Evolutionary conservation across 2,888 invertebrate species (phyloP), one percentile per base, ranked within the genome.

Genomic region (Drosophila barbarae): DNA sequence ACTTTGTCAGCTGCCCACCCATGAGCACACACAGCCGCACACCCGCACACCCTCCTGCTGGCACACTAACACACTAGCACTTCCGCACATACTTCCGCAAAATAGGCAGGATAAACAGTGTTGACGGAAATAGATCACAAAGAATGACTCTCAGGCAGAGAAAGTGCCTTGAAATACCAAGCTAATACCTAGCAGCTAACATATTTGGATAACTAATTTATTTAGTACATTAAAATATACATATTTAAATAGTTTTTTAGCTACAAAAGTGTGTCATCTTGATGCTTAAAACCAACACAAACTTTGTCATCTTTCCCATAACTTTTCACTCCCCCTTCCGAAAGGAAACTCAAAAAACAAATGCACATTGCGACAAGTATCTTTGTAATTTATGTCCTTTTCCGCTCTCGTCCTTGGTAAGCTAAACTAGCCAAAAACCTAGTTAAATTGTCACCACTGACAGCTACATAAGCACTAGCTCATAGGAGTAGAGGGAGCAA

Each of bases 381-480:
- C 30, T 35, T 13, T 10, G 18, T 52, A 10, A 21, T 55, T 46
- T 46, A 46, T 46, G 9, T 30, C 46, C 30, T 47, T 46, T 9
- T 13, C 13, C 46, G 18, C 13, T 32, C 9, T 2, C 30, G 5
- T 13, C 46, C 46, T 47, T 21, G 46, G 18, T 5, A 32, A 47
- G 30, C 28, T n/a, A 59, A 32, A 44, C 28, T 15, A 30, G 26
- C 44, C 12, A n/a, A 44, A 32, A 60, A 61, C 32, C 23, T 36
- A 38, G 59, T 61, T 32, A 46, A 30, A n/a, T 18, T 18, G 23
- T 12, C 59, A 39, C 7, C 54, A 38, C 50, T 61, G 44, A 30
- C 61, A 32, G 42, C 46, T 26, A 35, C 18, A 74, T 79, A 71
- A 74, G 66, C 77, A 77, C 80, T 83, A 71, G 61, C 54, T 73